Conservation (phyloP, 2,888 invertebrate genomes). For the Aradus depressus region DNA sequence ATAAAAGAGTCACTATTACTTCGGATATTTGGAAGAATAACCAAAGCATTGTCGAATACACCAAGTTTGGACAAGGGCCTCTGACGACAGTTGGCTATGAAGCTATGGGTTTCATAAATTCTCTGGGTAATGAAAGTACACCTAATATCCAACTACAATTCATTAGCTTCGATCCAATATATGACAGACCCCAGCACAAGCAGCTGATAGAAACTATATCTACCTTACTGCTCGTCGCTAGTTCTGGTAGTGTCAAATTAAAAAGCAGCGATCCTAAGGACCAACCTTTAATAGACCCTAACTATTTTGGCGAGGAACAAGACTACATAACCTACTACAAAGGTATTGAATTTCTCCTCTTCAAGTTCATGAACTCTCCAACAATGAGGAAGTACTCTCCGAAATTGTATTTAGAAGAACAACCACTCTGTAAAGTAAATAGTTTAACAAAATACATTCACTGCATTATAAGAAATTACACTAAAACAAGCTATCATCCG, state of each 20-base stretch:
- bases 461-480: conserved; percentile 74
- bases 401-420: conserved; percentile 47
- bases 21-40: no score
- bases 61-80: no score
- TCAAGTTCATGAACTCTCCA: conserved; percentile 32
- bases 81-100: no score
- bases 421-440: conserved; percentile 48
- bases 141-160: no score
- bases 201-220: no score
- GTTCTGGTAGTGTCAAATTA: conserved; percentile 36
- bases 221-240: no score
- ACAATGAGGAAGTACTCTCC: conserved; percentile 45
- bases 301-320: conserved; percentile 40
- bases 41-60: no score
- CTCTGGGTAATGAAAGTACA: no score
- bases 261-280: conserved; percentile 39
- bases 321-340: conserved; percentile 29
- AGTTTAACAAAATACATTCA: conserved; percentile 42
- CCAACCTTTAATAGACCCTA: conserved; percentile 42
- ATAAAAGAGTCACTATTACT: no score
- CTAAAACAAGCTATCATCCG: conserved; percentile 61
- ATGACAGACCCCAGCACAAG: no score
- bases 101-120: no score
- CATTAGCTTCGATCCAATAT: no score
- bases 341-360: conserved; percentile 33